Evolutionary conservation across 92 coral and sea anemone species (phyloP).

Genomic region (Bergia sp.): DNA sequence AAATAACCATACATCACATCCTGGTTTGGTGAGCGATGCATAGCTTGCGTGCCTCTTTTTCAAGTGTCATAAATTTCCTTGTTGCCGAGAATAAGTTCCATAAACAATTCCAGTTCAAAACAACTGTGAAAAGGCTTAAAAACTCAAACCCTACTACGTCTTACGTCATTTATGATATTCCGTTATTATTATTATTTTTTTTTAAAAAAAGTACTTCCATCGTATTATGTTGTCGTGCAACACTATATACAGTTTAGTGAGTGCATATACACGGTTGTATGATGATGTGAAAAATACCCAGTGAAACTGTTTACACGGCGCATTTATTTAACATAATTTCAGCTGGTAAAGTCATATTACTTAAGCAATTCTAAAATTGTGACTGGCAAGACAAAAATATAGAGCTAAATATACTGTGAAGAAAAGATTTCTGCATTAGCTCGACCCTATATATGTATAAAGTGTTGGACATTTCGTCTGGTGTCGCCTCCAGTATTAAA

Average conservation of each 20-base stretch:
- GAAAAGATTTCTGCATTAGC: too few relatives aligned
- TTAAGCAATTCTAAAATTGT: neutral
- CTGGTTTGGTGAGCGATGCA: neutral
- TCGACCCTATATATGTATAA: too few relatives aligned
- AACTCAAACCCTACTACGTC: neutral
- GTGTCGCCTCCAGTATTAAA: neutral
- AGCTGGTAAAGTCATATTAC: too few relatives aligned
- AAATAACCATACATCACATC: neutral
- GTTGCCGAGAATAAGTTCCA: neutral
- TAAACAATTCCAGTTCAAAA: neutral
- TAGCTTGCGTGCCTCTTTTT: neutral
- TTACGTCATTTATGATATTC: neutral
- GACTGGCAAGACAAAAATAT: neutral
- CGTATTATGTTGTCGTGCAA: neutral
- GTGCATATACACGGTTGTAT: neutral
- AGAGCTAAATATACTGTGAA: neutral
- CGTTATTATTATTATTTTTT: neutral
- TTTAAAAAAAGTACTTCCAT: too few relatives aligned
- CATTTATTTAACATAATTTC: too few relatives aligned
- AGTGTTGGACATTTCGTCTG: neutral
- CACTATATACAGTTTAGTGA: neutral
- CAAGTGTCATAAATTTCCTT: neutral
- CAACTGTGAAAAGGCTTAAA: neutral
- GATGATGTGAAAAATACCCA: neutral
- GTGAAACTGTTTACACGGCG: neutral